Evolutionary conservation across 1,140 invertebrate genomes (phyloP), one percentile per base, ranked within the genome.

Genomic region (Drosophila sulfurigaster): DNA sequence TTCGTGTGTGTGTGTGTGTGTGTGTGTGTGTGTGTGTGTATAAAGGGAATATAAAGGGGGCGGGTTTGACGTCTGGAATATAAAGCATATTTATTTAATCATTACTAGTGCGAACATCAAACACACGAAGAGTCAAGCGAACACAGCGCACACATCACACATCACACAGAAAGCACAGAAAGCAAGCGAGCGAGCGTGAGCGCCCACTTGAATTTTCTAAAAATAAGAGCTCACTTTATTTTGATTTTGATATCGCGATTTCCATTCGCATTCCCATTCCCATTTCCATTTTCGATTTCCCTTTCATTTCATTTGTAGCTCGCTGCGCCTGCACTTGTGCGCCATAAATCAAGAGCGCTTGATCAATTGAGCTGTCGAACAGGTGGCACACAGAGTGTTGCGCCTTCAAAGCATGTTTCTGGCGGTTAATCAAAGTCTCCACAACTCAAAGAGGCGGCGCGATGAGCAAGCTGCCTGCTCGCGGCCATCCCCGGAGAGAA

Each of bases 371-470:
- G 41, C 7, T 28, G 8, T 15, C 72, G 45, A 69, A 62, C 71
- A 70, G 66, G 58, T 58, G 73, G 7, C 56, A 30, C 52, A 25
- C 20, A 25, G 20, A 32, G 30, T 7, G 30, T 32, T 20, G 6
- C 67, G 45, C 35, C 54, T 4, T 25, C 20, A 25, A 25, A 90
- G 73, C 43, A 92, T 92, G 91, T 81, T 91, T 70, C 64, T 92
- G 75, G 91, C 83, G 25, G 88, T 92, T 59, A 91, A 92, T 82
- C 91, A 92, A 80, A 91, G 71, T 62, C 52, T 89, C 25, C 57
- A 79, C 56, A 86, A 86, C 16, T 51, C 81, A 13, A 72, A 79
- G 38, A 62, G 48, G 46, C 66, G 69, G 13, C 49, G 57, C 6
- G 28, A 66, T 20, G 51, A 80, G 0, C 64, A 70, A 7, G 46